Evolutionary conservation across 2,888 invertebrate genomes (phyloP).

Genomic region (Patella ulyssiponensis): DNA sequence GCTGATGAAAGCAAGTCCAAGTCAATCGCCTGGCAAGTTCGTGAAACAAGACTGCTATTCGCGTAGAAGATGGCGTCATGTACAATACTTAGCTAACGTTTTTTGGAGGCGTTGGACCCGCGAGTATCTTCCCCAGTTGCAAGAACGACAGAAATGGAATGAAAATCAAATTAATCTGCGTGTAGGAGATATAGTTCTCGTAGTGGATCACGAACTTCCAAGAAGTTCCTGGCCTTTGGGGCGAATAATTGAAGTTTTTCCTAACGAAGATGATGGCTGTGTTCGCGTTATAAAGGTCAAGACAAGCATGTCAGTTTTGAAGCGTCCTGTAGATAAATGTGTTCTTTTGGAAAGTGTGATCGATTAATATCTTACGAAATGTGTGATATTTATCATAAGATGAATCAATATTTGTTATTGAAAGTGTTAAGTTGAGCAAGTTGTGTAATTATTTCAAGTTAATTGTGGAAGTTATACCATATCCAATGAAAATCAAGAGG

Average conservation of each 20-base stretch:
- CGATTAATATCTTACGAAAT: too few relatives aligned
- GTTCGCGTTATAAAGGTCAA: neutral
- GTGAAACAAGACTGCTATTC: slow-evolving; percentile 28
- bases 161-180: too few relatives aligned
- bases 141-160: slow-evolving; percentile 24
- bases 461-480: too few relatives aligned
- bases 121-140: slow-evolving; percentile 23
- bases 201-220: neutral
- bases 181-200: neutral
- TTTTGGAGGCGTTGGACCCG: too few relatives aligned
- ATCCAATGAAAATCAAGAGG: too few relatives aligned
- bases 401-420: too few relatives aligned
- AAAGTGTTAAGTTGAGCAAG: too few relatives aligned
- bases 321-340: slow-evolving; percentile 10
- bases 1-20: neutral
- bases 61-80: slow-evolving; percentile 26
- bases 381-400: too few relatives aligned
- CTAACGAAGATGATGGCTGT: neutral
- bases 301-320: neutral
- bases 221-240: neutral
- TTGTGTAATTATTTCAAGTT: too few relatives aligned
- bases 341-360: too few relatives aligned
- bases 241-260: neutral
- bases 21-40: slow-evolving; percentile 30
- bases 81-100: too few relatives aligned